Conservation (phyloP, 2,113 vertebrate genomes). For the Ranitomeya variabilis region DNA sequence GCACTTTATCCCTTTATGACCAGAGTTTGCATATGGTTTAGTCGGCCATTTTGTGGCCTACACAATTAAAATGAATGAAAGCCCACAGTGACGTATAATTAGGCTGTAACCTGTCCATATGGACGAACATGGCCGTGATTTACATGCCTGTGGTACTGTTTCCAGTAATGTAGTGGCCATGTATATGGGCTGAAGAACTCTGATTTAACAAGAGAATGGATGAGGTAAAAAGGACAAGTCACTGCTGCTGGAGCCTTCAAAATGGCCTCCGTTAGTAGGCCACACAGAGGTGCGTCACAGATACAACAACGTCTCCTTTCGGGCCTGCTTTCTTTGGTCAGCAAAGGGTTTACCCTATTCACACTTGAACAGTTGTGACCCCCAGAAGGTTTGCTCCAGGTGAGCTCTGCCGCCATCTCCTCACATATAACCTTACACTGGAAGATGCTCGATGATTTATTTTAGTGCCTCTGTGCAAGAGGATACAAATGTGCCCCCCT, state of each 20-base stretch:
- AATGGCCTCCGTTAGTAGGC: background rate
- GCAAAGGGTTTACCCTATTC: background rate
- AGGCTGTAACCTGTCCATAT: too few relatives aligned
- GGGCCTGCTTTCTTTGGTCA: background rate
- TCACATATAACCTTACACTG: background rate
- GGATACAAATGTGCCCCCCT: constrained; percentile 2
- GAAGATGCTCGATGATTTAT: constrained; percentile 21
- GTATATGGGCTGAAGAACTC: background rate
- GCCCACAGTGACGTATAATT: too few relatives aligned
- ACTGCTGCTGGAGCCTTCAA: background rate
- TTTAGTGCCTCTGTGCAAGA: constrained; percentile 18
- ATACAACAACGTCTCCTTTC: background rate
- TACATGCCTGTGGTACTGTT: too few relatives aligned
- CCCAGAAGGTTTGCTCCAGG: background rate
- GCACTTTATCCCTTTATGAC: too few relatives aligned
- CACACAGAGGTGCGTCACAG: background rate
- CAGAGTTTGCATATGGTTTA: too few relatives aligned
- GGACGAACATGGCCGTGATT: too few relatives aligned
- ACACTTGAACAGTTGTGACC: background rate
- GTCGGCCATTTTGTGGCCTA: background rate
- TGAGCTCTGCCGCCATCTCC: background rate
- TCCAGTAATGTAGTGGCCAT: background rate
- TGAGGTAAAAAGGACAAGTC: too few relatives aligned
- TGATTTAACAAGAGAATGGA: background rate
- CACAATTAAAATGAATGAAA: background rate